Percentiles rank a stretch among this genome's conserved stretches.
Evolutionary conservation across 2,797 vertebrate species (phyloP).

Genomic region (Myripristis jacobus): DNA sequence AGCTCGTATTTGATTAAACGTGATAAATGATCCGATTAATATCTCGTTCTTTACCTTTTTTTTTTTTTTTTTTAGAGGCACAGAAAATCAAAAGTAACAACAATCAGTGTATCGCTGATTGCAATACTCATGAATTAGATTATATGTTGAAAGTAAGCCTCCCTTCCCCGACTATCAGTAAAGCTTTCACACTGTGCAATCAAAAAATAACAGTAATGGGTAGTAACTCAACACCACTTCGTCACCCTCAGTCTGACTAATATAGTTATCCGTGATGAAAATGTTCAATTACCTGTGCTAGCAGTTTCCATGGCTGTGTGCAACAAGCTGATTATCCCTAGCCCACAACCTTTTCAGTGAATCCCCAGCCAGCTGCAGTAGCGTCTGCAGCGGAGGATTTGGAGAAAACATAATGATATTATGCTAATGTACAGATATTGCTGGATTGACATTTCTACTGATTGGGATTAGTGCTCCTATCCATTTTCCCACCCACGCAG

Average conservation of each 20-base stretch:
- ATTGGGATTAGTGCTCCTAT: conserved; percentile 73
- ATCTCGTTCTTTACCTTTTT: too few relatives aligned
- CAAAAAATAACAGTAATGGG: conserved; percentile 20
- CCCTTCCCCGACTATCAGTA: conserved; percentile 14
- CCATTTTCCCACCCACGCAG: conserved; percentile 63
- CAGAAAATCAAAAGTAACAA: neutral
- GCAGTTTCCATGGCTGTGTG: conserved; percentile 48
- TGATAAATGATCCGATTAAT: too few relatives aligned
- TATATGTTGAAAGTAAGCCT: conserved; percentile 27
- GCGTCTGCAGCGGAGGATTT: conserved; percentile 54
- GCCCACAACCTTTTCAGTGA: conserved; percentile 64
- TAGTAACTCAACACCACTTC: conserved; percentile 29
- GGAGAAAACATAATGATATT: conserved; percentile 75
- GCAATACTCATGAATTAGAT: conserved; percentile 8
- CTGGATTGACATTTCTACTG: conserved; percentile 80
- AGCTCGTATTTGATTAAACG: neutral
- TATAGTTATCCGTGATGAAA: conserved; percentile 67
- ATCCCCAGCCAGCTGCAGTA: conserved; percentile 62
- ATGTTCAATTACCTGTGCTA: conserved; percentile 59
- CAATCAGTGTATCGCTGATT: neutral
- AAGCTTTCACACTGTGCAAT: conserved; percentile 6
- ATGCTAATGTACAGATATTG: conserved; percentile 74
- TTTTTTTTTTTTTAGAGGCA: too few relatives aligned
- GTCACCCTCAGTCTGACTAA: conserved; percentile 48
- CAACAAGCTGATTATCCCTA: conserved; percentile 64